Conservation (phyloP, 2,888 invertebrate genomes). For the Strigamia maritima region DNA sequence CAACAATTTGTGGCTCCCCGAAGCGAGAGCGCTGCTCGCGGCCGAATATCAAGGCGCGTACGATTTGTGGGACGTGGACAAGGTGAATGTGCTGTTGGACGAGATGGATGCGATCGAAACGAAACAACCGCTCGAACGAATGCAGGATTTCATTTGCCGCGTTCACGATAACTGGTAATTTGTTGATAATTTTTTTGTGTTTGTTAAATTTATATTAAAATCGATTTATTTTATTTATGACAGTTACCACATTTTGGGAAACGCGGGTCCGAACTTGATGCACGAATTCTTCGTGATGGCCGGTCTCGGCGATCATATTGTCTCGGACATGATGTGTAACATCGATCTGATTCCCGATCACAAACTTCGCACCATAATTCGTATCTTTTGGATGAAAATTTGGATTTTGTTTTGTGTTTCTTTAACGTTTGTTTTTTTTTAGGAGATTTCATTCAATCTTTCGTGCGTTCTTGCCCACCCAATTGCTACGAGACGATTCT, state of each 20-base stretch:
- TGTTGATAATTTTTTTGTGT: neutral
- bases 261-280: constrained; percentile 74
- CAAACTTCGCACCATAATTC: constrained; percentile 73
- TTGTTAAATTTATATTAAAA: neutral
- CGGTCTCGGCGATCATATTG: constrained; percentile 70
- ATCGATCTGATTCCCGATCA: constrained; percentile 77
- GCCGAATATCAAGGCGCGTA: constrained; percentile 66
- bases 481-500: constrained; percentile 72
- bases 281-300: constrained; percentile 78
- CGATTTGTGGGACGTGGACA: constrained; percentile 70
- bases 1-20: constrained; percentile 73
- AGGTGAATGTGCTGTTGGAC: constrained; percentile 51
- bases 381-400: too few relatives aligned
- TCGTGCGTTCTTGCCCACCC: constrained; percentile 79
- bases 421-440: too few relatives aligned
- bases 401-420: too few relatives aligned
- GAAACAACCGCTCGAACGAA: constrained; percentile 64
- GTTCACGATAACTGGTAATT: constrained; percentile 70
- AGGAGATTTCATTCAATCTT: constrained; percentile 82
- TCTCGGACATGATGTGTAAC: constrained; percentile 67
- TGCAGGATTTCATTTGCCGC: constrained; percentile 77
- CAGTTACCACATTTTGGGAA: constrained; percentile 73
- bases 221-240: neutral
- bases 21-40: constrained; percentile 56
- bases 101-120: constrained; percentile 48